Base-by-base conservation (phyloP, 2,113 vertebrate genomes). In the Stegastes partitus region DNA sequence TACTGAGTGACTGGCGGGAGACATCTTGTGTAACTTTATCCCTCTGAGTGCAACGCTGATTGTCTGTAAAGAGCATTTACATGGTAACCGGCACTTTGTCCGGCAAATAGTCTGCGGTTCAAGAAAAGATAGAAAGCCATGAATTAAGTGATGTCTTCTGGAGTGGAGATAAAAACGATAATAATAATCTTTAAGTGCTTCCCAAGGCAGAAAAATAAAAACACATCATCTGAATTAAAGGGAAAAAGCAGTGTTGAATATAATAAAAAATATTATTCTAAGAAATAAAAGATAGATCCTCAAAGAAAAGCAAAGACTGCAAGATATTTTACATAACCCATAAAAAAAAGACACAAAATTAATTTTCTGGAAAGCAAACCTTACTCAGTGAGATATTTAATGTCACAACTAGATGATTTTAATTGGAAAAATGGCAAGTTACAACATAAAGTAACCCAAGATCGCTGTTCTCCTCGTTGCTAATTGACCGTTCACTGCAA, bases 401-500 rank as follows among this genome's bases (percentile, higher is more conserved):
- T 47, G 22, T 59, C 44, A 37, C 4, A n/a, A 31, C 4, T 8
- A 11, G 47, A 54, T 22, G 42, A 31, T 87, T 61, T 82, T 68
- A 50, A 53, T 47, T 9, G 26, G n/a, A 75, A 82, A 74, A 79
- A 73, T 37, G 5, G 55, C 61, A 54, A 45, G 74, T 80, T 77
- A 16, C 37, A 66, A 3, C 23, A 25, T 57, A 62, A 73, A 73
- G 57, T 39, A 63, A 78, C 67, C 56, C 54, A 42, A 62, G 34
- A 18, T 76, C 50, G 57, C 55, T 23, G 44, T 53, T 54, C 67
- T 67, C 22, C 5, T 73, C 31, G 21, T 61, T 18, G 23, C 78
- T 87, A 84, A 88, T 86, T 84, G 81, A 86, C 76, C 72, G 7
- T 77, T 86, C 51, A 44, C 51, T 71, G 59, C 75, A 76, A 86